Evolutionary conservation across 2,888 invertebrate species (phyloP), one percentile per base, ranked within the genome.

Genomic region (Drosophila affinis): DNA sequence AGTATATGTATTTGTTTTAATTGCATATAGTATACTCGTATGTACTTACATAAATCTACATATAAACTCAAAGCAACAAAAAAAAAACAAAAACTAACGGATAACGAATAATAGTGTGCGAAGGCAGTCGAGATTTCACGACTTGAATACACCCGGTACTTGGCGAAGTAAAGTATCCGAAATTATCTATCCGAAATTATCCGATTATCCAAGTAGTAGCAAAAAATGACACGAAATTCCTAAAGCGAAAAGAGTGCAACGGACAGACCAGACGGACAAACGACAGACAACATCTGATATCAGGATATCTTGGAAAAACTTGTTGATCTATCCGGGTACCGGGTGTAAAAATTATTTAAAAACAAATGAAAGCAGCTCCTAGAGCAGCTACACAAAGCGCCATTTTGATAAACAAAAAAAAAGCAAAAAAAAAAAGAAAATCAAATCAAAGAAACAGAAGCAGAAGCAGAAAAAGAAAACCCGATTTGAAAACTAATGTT

Each of bases 401-500:
- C 71, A 71, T 71, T 72, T 72, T 72, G 71, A 72, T 73, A 72
- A 54, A 49, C 29, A 24, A 14, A 10, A 10, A 39, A 58, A 17
- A 24, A 7, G 9, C 27, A 17, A 27, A 39, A 21, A 24, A 3
- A n/a, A 58, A 46, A 29, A 32, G 5, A 17, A 34, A 27, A 24
- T 3, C 17, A 21, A 54, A 21, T 24, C 24, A 21, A 17, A 55
- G n/a, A 39, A 21, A 21, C 6, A n/a, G 39, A 46, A 29, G 32
- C n/a, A 24, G 24, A 39, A 18, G 24, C 1, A 49, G n/a, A 39
- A 9, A 45, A 14, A 44, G 21, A 47, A 45, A 10, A 56, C 14
- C 14, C 17, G 18, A 53, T 44, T 39, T 53, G 48, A 55, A 12
- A 48, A 65, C 44, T 65, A 32, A 53, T 53, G 67, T 48, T 67